Percentiles rank a stretch among this genome's conserved stretches.
phyloP scores from a whole-genome alignment of 2,113 vertebrate species.

The Cheilinus undulatus region DNA sequence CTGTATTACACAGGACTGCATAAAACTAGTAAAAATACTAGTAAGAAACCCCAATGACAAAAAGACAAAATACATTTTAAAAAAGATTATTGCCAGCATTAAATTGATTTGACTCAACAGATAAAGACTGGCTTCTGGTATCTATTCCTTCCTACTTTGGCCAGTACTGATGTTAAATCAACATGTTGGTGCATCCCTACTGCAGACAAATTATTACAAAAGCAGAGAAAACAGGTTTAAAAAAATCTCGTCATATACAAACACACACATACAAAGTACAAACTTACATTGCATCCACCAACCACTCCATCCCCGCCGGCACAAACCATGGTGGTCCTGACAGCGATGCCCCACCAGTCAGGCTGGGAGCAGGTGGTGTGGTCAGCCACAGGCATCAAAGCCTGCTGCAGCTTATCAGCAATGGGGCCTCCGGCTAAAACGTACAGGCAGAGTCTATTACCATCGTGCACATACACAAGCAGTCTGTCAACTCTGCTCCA shows the following conservation, averaged over 20 bases:
- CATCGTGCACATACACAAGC: conserved; percentile 53
- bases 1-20: no score
- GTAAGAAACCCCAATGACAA: no score
- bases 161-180: no score
- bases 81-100: no score
- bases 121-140: no score
- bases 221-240: background rate
- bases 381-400: conserved; percentile 86
- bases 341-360: conserved; percentile 84
- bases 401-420: conserved; percentile 86
- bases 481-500: conserved; percentile 60
- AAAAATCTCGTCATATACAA: background rate
- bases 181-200: no score
- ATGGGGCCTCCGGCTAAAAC: conserved; percentile 85
- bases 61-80: no score
- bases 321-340: conserved; percentile 84
- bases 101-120: no score
- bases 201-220: background rate
- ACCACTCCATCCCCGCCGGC: conserved; percentile 86
- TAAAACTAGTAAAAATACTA: no score
- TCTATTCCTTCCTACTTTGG: no score
- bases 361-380: conserved; percentile 81
- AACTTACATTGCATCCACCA: conserved; percentile 85
- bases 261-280: conserved; percentile 1
- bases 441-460: conserved; percentile 64